Percentiles rank a stretch among this genome's conserved stretches.
Conservation (phyloP, 2,797 vertebrate species). For the Pangasius sanitwongsei region DNA sequence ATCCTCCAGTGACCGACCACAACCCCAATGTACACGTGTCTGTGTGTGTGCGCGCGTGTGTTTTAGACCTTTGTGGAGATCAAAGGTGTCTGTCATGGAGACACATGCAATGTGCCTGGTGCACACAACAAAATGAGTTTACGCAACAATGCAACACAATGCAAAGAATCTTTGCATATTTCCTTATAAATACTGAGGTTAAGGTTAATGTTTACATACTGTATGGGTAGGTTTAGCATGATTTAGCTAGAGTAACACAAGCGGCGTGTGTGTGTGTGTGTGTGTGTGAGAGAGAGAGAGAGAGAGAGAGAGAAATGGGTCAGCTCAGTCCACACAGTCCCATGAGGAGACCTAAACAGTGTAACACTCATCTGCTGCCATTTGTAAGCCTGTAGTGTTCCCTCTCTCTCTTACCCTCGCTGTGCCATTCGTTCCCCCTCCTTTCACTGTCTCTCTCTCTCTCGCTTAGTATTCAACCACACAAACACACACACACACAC, state of each 20-base stretch:
- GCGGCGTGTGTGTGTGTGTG: not conserved
- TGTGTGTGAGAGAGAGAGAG: not conserved
- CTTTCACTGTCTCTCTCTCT: constrained; percentile 22
- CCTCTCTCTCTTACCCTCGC: not conserved
- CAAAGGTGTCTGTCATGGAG: not conserved
- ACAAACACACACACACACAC: constrained; percentile 33
- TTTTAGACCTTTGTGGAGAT: constrained; percentile 2
- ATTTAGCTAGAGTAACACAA: not conserved
- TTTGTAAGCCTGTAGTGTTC: constrained; percentile 22
- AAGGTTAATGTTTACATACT: not conserved
- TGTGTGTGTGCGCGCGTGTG: not conserved
- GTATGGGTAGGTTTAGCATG: not conserved
- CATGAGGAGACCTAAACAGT: constrained; percentile 36
- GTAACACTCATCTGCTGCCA: constrained; percentile 7
- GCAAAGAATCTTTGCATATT: not conserved
- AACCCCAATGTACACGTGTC: not conserved
- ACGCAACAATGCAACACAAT: not conserved
- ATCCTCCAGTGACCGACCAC: not conserved
- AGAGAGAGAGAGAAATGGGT: not conserved
- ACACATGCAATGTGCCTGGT: not conserved
- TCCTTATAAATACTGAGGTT: not conserved
- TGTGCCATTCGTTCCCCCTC: constrained; percentile 21
- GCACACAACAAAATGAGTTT: not conserved
- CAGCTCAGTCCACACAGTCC: constrained; percentile 9
- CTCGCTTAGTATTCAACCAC: constrained; percentile 44